A percentile compares a stretch with the other conserved stretches of the same genome.
Conservation (phyloP, 2,113 vertebrate species). For the Varanus komodoensis region DNA sequence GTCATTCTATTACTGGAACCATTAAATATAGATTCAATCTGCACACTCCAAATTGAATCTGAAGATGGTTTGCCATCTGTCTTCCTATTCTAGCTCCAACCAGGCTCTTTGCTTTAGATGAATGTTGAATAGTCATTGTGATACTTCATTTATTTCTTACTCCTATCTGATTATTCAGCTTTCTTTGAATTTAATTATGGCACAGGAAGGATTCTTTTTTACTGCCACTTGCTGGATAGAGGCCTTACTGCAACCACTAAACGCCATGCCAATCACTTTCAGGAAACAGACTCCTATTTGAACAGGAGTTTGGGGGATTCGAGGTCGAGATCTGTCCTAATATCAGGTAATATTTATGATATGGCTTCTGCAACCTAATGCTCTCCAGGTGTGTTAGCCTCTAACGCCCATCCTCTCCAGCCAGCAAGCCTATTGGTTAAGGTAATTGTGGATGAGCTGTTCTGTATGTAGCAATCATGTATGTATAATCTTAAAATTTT, state of each 20-base stretch:
- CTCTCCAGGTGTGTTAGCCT: too few species aligned
- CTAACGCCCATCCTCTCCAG: too few species aligned
- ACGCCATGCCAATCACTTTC: neutral
- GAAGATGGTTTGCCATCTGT: neutral
- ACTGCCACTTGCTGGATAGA: constrained; percentile 14
- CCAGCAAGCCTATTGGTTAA: neutral
- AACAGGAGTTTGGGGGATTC: neutral
- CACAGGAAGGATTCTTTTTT: constrained; percentile 11
- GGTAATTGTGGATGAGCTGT: neutral
- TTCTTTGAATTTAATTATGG: neutral
- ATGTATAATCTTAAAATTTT: neutral
- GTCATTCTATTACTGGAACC: neutral
- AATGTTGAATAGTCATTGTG: neutral
- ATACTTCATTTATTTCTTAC: neutral
- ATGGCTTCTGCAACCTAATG: neutral
- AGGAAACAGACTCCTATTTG: neutral
- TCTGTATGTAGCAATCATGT: neutral
- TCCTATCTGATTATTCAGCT: neutral
- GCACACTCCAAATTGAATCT: neutral
- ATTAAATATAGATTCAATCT: neutral
- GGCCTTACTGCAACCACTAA: neutral
- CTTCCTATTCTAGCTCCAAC: too few species aligned
- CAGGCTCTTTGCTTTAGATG: neutral
- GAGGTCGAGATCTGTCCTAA: neutral
- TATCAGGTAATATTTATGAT: neutral